Conservation (phyloP, 2,888 invertebrate genomes). For the Ptycholaimellus sp. region DNA sequence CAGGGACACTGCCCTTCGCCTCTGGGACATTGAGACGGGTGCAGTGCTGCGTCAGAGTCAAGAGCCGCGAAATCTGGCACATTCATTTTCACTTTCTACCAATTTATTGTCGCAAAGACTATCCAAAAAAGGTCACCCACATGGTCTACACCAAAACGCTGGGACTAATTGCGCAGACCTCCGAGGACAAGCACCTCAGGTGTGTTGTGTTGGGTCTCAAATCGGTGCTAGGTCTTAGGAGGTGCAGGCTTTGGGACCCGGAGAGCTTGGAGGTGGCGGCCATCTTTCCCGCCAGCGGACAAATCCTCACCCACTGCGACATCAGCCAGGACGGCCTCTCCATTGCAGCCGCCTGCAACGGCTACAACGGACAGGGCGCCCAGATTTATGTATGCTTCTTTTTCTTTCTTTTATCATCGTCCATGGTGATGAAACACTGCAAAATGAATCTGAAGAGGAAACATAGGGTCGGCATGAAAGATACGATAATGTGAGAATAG, state of each 20-base stretch:
- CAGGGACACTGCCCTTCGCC: slow-evolving; percentile 24
- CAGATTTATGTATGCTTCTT: slow-evolving; percentile 27
- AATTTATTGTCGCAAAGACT: not conserved
- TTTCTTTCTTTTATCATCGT: not conserved
- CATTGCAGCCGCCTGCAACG: slow-evolving; percentile 29
- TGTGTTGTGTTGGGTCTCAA: slow-evolving; percentile 12
- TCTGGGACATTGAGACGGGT: slow-evolving; percentile 26
- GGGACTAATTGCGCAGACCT: slow-evolving; percentile 27
- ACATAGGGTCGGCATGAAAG: no score
- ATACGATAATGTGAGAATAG: no score
- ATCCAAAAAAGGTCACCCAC: slow-evolving; percentile 26
- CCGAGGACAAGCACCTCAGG: slow-evolving; percentile 32
- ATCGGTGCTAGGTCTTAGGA: no score
- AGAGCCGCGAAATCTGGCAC: slow-evolving; percentile 25
- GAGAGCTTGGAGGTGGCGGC: slow-evolving; percentile 22
- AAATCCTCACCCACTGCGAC: slow-evolving; percentile 31
- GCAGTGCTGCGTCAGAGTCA: slow-evolving; percentile 15
- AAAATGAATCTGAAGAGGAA: no score
- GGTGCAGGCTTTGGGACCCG: slow-evolving; percentile 30
- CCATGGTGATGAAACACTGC: no score
- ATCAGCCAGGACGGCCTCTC: slow-evolving; percentile 23
- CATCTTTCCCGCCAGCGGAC: slow-evolving; percentile 27
- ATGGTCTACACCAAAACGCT: slow-evolving; percentile 23
- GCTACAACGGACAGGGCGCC: slow-evolving; percentile 31
- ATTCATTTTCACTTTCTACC: not conserved